phyloP scores from a whole-genome alignment of 2,113 vertebrate species.

The Pardalotus punctatus region DNA sequence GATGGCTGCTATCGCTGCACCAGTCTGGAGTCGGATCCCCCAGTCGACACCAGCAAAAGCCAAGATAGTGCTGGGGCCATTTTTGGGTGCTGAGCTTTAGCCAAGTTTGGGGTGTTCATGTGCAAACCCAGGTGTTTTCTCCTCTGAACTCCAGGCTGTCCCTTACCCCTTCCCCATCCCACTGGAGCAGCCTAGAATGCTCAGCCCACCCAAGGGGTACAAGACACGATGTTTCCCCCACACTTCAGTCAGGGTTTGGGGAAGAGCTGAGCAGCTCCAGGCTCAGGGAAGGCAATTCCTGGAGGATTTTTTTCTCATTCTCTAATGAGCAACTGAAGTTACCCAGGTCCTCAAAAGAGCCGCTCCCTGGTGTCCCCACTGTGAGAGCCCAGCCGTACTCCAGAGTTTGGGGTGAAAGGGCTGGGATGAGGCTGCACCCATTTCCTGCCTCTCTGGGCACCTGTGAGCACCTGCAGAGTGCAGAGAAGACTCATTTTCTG shows the following conservation, averaged over 20 bases:
- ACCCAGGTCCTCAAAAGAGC: neutral
- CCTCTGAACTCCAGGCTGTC: neutral
- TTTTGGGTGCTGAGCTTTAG: neutral
- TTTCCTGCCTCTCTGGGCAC: neutral
- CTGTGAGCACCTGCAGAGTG: neutral
- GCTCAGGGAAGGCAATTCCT: neutral
- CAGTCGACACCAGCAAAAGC: rapidly evolving
- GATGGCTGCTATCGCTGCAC: neutral
- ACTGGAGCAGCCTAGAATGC: neutral
- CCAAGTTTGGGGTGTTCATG: neutral
- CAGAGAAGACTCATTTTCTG: neutral
- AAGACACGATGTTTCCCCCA: rapidly evolving
- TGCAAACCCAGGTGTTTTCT: neutral
- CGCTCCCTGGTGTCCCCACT: neutral
- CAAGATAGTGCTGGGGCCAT: rapidly evolving
- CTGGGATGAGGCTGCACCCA: neutral
- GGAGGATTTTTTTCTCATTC: neutral
- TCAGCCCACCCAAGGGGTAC: rapidly evolving
- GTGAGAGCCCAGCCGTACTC: neutral
- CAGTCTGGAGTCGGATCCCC: rapidly evolving
- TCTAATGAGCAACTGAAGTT: rapidly evolving
- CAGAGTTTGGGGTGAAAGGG: neutral
- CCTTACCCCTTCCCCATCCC: rapidly evolving
- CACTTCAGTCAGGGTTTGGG: rapidly evolving
- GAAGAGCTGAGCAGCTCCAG: neutral